phyloP scores from a whole-genome alignment of 1,140 invertebrate genomes.

The Fopius arisanus region DNA sequence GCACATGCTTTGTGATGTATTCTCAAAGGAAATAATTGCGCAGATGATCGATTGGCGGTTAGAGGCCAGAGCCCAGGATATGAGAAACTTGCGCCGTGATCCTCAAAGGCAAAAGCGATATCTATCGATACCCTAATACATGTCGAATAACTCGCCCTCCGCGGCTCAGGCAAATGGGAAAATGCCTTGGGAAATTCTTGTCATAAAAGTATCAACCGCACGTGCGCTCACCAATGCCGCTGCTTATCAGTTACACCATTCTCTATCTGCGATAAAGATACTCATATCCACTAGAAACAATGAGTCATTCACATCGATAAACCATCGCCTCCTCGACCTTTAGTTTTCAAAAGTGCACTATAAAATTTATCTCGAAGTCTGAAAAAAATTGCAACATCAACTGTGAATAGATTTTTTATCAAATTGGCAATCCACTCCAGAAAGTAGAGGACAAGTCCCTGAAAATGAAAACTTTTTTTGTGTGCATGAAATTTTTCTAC shows the following conservation, averaged over 20 bases:
- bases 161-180: conserved; percentile 1
- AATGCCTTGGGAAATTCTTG: conserved; percentile 21
- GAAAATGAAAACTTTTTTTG: no score
- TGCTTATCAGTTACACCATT: neutral
- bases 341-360: no score
- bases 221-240: neutral
- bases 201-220: neutral
- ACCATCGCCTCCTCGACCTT: no score
- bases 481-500: neutral
- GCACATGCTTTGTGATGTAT: conserved; percentile 1
- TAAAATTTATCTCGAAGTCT: no score
- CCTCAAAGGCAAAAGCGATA: conserved; percentile 27
- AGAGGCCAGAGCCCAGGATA: conserved; percentile 10
- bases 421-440: no score
- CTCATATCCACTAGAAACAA: neutral
- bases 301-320: no score
- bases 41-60: conserved; percentile 14
- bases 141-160: conserved; percentile 15
- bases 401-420: no score
- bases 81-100: conserved; percentile 20
- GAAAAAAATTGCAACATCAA: no score
- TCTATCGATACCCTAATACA: conserved; percentile 24
- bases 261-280: neutral
- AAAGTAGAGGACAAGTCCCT: no score
- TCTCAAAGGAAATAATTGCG: conserved; percentile 24